A percentile compares a stretch with the other conserved stretches of the same genome.
These are phyloP conservation scores for Platyrinchus mystaceus DNA, from an alignment of 2,797 vertebrate species.

Conservation along the genomic window DNA sequence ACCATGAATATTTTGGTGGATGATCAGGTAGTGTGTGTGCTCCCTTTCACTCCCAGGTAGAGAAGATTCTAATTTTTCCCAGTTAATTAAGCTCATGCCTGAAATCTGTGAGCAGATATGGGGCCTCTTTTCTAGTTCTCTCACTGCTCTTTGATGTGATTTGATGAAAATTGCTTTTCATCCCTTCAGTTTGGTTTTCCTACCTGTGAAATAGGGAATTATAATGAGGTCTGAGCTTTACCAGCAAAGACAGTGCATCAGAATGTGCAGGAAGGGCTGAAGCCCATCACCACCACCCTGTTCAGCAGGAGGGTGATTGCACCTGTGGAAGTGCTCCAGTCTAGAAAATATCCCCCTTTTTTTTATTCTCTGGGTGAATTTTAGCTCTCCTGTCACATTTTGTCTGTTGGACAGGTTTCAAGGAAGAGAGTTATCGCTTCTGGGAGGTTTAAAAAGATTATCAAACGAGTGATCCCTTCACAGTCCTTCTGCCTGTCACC, in stretches of 20 bases:
- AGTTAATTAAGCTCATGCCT: background rate
- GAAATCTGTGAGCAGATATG: background rate
- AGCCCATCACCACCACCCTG: background rate
- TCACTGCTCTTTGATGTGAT: background rate
- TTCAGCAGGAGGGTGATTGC: background rate
- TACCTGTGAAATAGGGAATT: background rate
- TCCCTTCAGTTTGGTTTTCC: background rate
- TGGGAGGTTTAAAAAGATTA: background rate
- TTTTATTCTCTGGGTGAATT: background rate
- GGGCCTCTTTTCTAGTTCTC: background rate
- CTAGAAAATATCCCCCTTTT: background rate
- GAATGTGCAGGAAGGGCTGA: background rate
- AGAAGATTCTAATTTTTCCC: background rate
- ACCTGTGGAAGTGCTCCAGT: background rate
- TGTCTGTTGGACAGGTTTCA: background rate
- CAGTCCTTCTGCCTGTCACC: background rate
- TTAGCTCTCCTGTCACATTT: background rate
- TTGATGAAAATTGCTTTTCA: background rate
- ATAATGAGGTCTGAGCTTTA: background rate
- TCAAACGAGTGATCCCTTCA: background rate
- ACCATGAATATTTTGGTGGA: background rate
- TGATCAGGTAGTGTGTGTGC: background rate
- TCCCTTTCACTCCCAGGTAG: background rate
- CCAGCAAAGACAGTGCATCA: background rate
- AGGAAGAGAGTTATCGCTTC: background rate